Percentiles rank a stretch among this genome's conserved stretches.
Evolutionary conservation across 2,113 vertebrate species (phyloP).

Genomic region (Nesogale talazaci): DNA sequence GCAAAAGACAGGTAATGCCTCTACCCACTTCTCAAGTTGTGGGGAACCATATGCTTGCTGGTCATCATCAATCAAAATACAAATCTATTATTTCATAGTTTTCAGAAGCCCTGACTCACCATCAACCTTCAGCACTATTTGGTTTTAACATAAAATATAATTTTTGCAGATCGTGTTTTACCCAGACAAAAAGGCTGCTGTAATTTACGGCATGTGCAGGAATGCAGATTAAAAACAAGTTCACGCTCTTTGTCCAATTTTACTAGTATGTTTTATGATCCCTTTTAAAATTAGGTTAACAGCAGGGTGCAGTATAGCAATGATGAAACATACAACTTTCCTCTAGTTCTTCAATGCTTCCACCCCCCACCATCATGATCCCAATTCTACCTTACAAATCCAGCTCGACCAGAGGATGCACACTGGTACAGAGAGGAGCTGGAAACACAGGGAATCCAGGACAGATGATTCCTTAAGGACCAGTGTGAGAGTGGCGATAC

Average conservation of each 20-base stretch:
- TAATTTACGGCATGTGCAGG: background rate
- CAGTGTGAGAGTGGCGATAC: too few relatives aligned
- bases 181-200: background rate
- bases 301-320: too few relatives aligned
- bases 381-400: too few relatives aligned
- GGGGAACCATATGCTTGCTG: background rate
- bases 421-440: too few relatives aligned
- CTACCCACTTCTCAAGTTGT: constrained; percentile 12
- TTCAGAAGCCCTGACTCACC: constrained; percentile 28
- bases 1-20: constrained; percentile 91
- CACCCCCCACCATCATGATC: too few relatives aligned
- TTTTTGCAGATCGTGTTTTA: constrained; percentile 35
- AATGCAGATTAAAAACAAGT: constrained; percentile 11
- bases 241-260: constrained; percentile 3
- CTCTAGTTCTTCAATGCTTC: too few relatives aligned
- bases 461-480: too few relatives aligned
- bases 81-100: background rate
- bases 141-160: constrained; percentile 47
- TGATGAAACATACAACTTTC: too few relatives aligned
- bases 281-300: background rate
- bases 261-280: constrained; percentile 17
- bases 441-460: too few relatives aligned
- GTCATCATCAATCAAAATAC: constrained; percentile 14
- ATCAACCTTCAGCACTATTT: constrained; percentile 33
- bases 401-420: too few relatives aligned